Evolutionary conservation across 2,113 vertebrate genomes (phyloP).

Genomic region (Trinectes maculatus): DNA sequence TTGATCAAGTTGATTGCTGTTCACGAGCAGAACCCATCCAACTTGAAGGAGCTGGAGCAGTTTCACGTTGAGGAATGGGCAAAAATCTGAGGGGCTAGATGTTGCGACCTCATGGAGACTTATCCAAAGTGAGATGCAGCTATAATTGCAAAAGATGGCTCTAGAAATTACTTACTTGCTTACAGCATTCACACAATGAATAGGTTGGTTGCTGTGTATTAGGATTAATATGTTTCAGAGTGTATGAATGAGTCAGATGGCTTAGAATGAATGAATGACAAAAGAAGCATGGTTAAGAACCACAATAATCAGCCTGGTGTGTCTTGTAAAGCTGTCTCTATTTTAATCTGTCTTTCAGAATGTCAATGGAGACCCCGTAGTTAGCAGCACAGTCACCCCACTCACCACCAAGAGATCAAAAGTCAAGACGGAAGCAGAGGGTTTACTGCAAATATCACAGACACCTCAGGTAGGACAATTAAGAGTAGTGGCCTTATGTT

Average conservation of each 20-base stretch:
- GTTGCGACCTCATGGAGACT: too few species aligned
- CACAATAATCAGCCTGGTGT: not conserved
- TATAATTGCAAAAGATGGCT: too few species aligned
- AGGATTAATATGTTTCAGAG: conserved; percentile 15
- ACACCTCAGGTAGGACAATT: conserved; percentile 65
- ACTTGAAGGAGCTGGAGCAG: too few species aligned
- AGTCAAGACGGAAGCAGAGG: conserved; percentile 91
- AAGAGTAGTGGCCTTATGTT: too few species aligned
- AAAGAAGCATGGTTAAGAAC: not conserved
- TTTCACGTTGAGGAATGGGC: too few species aligned
- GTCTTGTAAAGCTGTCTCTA: not conserved
- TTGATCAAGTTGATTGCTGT: too few species aligned
- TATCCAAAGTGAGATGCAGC: too few species aligned
- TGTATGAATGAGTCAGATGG: not conserved
- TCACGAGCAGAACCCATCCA: too few species aligned
- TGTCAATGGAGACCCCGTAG: conserved; percentile 92
- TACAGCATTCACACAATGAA: too few species aligned
- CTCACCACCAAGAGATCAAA: conserved; percentile 94
- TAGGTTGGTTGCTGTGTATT: not conserved
- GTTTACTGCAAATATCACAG: conserved; percentile 76
- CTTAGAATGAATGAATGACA: not conserved
- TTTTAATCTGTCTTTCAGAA: conserved; percentile 75
- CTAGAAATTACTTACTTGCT: too few species aligned
- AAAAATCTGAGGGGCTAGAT: too few species aligned
- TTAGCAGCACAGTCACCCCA: conserved; percentile 95